These are phyloP conservation scores for Oxytorus armatus DNA, from an alignment of 2,888 invertebrate genomes.

Conservation along the genomic window DNA sequence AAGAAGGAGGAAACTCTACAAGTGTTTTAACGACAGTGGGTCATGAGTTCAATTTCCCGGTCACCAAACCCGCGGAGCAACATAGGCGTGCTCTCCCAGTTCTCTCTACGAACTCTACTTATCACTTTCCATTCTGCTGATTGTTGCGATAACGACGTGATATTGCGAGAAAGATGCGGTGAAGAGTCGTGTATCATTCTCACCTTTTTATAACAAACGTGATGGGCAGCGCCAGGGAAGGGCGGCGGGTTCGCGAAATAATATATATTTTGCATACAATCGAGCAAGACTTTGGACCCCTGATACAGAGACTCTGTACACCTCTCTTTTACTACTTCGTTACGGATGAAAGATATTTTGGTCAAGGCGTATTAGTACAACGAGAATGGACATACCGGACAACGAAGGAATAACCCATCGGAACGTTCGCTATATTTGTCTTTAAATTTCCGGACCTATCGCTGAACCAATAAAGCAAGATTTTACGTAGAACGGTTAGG, in stretches of 20 bases:
- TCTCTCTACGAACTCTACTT: conserved; percentile 33
- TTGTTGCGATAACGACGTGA: conserved; percentile 50
- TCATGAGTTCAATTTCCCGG: conserved; percentile 65
- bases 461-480: neutral
- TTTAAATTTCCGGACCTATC: conserved; percentile 28
- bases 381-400: conserved; percentile 17
- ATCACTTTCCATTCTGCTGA: conserved; percentile 62
- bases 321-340: conserved; percentile 59
- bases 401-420: neutral
- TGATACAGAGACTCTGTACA: neutral
- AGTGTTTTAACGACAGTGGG: conserved; percentile 45
- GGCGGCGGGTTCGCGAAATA: conserved; percentile 71
- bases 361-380: conserved; percentile 72
- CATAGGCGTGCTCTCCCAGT: conserved; percentile 22
- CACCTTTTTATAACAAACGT: conserved; percentile 28
- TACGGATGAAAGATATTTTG: conserved; percentile 72
- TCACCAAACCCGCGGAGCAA: conserved; percentile 52
- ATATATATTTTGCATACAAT: conserved; percentile 78
- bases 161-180: conserved; percentile 64
- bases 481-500: neutral
- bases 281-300: conserved; percentile 67
- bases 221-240: conserved; percentile 3
- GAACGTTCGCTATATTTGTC: neutral
- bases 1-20: conserved; percentile 4
- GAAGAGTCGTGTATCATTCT: conserved; percentile 66